Percentiles rank a stretch among this genome's conserved stretches.
Conservation (phyloP, 2,797 vertebrate species). For the Crocidura indochinensis region DNA sequence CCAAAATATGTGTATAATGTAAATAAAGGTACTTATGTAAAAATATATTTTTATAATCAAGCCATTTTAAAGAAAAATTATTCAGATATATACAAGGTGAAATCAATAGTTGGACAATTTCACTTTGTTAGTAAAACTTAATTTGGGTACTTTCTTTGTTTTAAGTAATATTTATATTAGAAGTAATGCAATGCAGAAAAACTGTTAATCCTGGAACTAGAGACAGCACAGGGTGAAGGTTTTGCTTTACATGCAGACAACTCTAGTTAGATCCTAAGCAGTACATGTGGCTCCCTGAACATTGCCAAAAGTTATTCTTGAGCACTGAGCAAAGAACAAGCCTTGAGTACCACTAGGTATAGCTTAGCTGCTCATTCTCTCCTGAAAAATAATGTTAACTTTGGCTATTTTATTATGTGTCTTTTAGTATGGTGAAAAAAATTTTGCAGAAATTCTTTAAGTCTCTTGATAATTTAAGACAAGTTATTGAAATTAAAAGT, state of each 20-base stretch:
- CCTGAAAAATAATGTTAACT: not conserved
- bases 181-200: not conserved
- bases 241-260: too few species aligned
- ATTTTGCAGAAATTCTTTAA: constrained; percentile 13
- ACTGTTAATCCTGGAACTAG: not conserved
- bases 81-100: constrained; percentile 25
- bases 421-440: not conserved
- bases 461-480: constrained; percentile 1
- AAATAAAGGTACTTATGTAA: not conserved
- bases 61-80: not conserved
- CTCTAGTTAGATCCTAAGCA: not conserved
- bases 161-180: not conserved
- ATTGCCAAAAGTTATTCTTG: too few species aligned
- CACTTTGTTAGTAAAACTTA: not conserved
- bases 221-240: too few species aligned
- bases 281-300: not conserved
- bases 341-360: too few species aligned
- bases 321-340: not conserved
- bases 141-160: constrained; percentile 18
- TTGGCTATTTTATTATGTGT: not conserved
- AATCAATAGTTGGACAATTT: constrained; percentile 14
- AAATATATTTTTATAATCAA: constrained; percentile 23
- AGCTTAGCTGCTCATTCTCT: too few species aligned
- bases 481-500: constrained; percentile 36
- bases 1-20: not conserved